Conservation (phyloP, 2,797 vertebrate species). For the Spea hammondii region DNA sequence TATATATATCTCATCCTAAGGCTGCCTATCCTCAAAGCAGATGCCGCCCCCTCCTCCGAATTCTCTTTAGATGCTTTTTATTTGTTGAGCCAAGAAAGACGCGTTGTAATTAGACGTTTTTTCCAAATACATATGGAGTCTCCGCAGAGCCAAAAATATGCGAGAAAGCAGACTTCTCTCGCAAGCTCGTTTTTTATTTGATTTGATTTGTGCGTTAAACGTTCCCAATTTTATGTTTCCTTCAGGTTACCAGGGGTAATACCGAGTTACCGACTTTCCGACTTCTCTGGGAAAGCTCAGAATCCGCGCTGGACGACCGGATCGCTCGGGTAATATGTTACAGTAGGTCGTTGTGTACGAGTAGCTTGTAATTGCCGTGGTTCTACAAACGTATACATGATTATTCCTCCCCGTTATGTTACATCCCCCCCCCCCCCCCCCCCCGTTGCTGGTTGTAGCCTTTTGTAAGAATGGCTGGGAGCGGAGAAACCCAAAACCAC, state of each 20-base stretch:
- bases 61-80: background rate
- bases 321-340: constrained; percentile 59
- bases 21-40: background rate
- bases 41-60: background rate
- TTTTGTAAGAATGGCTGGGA: too few species aligned
- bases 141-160: constrained; percentile 52
- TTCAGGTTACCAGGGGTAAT: constrained; percentile 72
- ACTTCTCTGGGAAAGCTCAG: constrained; percentile 69
- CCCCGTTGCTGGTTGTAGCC: too few species aligned
- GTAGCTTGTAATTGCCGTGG: too few species aligned
- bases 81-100: constrained; percentile 13
- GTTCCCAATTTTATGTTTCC: constrained; percentile 62
- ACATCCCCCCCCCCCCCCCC: too few species aligned
- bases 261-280: constrained; percentile 67
- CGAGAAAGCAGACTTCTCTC: constrained; percentile 56
- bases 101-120: constrained; percentile 51
- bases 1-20: too few species aligned
- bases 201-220: constrained; percentile 64
- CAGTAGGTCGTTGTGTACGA: constrained; percentile 40
- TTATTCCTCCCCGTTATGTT: too few species aligned
- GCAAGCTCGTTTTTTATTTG: constrained; percentile 58
- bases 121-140: constrained; percentile 54
- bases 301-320: constrained; percentile 70
- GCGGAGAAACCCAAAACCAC: too few species aligned
- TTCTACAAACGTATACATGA: too few species aligned